phyloP scores from a whole-genome alignment of 2,113 vertebrate genomes.

The Stegostoma tigrinum region DNA sequence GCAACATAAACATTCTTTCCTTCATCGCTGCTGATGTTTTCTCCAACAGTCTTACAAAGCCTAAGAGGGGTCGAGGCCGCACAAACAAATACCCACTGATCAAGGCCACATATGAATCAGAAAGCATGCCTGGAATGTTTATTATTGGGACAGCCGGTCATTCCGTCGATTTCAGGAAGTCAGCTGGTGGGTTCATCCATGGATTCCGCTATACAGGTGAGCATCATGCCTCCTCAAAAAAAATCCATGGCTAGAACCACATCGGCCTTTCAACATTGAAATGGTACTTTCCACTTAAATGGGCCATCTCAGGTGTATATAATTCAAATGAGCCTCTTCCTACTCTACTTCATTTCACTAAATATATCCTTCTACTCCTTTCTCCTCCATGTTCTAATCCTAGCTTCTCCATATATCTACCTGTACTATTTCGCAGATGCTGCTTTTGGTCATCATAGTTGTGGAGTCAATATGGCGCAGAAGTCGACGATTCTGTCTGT shows the following conservation, averaged over 20 bases:
- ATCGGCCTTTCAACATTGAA: neutral
- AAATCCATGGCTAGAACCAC: neutral
- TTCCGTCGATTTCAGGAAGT: conserved; percentile 81
- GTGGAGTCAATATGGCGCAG: no score
- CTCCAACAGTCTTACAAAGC: conserved; percentile 64
- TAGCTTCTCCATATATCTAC: neutral
- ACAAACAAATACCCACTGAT: conserved; percentile 77
- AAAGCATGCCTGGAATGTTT: conserved; percentile 71
- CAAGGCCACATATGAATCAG: conserved; percentile 78
- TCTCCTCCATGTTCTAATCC: no score
- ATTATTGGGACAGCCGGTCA: conserved; percentile 83
- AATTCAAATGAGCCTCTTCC: neutral
- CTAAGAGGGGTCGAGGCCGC: conserved; percentile 58
- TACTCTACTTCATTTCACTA: neutral
- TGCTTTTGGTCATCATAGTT: no score
- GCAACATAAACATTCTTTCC: neutral
- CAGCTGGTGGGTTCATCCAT: conserved; percentile 90
- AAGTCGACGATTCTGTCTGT: no score
- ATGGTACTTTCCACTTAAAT: neutral
- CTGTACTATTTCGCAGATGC: no score
- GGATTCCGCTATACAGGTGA: conserved; percentile 96
- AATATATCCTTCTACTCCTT: neutral
- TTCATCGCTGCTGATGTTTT: neutral
- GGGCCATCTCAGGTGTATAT: neutral
- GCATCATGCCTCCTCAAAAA: conserved; percentile 35